Base-by-base conservation (phyloP, 2,797 vertebrate species). In the Gymnoscopelus microlampas region DNA sequence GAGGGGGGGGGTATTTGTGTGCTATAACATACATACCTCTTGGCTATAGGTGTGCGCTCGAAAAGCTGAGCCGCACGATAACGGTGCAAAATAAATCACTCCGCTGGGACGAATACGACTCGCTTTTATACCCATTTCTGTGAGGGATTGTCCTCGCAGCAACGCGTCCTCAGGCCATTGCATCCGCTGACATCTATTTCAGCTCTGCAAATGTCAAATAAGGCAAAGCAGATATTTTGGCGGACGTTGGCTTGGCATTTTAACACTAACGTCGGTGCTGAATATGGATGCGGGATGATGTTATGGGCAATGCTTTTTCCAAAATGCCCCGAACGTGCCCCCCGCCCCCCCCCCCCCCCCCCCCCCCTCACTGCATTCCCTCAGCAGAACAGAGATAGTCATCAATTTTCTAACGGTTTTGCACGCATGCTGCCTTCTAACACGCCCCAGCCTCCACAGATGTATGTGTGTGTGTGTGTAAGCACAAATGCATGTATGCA, bases 31-130 rank as follows among this genome's bases (percentile, higher is more conserved):
- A 19, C 19, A 47, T 35, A 12, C 13, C 32, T 53, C 53, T 66
- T 35, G 24, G 53, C 51, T 62, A 32, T 26, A 47, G 62, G 49
- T 51, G 57, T 60, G n/a, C 60, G 50, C 47, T 44, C 64, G 39
- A 51, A 62, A 50, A 14, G 47, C 39, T 69, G 39, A 60, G 53
- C 72, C 64, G 66, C 77, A 87, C 83, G 87, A 84, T 73, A 79
- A 72, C 66, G 83, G 76, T 80, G 86, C 84, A 85, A 89, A 91
- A 44, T 87, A 88, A 84, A 72, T 85, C 13, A 70, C 75, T 86
- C 85, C 60, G 39, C 71, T 69, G 82, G 75, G 79, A 85, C 72
- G 55, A 70, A 49, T 71, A 83, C 80, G 80, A 50, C 29, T 63
- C 19, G 26, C 57, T 68, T 74, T 72, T 39, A 39, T 39, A 39